Percentiles rank a stretch among this genome's conserved stretches.
These are phyloP conservation scores for Aphrophora alni DNA, from an alignment of 2,888 invertebrate species.

Conservation along the genomic window DNA sequence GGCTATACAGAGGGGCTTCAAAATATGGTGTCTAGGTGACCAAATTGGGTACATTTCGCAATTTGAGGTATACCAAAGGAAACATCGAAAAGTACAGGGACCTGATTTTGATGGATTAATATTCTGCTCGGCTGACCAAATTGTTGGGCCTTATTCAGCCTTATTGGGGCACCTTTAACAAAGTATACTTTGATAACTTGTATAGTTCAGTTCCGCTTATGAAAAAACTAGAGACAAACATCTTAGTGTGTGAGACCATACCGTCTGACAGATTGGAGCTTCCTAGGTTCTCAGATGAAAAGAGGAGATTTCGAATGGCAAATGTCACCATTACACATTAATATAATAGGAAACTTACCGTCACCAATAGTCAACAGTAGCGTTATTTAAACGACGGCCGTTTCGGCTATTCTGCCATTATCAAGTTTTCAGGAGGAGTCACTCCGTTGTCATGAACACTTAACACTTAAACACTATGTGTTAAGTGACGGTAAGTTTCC, in stretches of 20 bases:
- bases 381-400: not conserved
- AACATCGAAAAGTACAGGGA: not conserved
- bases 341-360: too few relatives aligned
- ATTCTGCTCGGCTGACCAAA: not conserved
- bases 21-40: not conserved
- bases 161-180: not conserved
- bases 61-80: not conserved
- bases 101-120: not conserved
- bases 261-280: not conserved
- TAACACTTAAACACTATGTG: too few relatives aligned
- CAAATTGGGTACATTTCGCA: not conserved
- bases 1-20: not conserved
- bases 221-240: not conserved
- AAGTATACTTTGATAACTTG: slow-evolving; percentile 9
- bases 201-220: not conserved
- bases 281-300: not conserved
- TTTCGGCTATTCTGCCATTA: too few relatives aligned
- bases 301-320: slow-evolving; percentile 17
- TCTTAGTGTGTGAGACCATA: not conserved
- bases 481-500: too few relatives aligned
- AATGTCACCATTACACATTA: too few relatives aligned
- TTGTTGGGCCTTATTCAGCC: not conserved
- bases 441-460: too few relatives aligned
- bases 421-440: too few relatives aligned
- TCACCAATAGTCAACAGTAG: too few relatives aligned